Evolutionary conservation across 2,113 vertebrate genomes (phyloP).

Genomic region (Leptosomus discolor): DNA sequence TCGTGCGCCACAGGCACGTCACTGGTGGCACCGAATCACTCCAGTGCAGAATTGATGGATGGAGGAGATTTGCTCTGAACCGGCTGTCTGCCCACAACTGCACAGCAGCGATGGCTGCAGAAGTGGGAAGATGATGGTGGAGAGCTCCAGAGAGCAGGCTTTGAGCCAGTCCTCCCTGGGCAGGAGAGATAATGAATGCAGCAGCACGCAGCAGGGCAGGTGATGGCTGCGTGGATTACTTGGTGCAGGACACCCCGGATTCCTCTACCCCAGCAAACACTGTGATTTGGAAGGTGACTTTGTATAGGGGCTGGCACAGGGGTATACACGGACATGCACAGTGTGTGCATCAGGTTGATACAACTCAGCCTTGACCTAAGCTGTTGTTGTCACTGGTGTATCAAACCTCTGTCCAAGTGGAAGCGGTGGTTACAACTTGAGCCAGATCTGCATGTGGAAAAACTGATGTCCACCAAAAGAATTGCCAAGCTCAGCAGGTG

Average conservation of each 20-base stretch:
- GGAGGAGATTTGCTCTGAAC: not conserved
- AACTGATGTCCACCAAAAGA: not conserved
- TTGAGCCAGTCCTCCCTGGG: not conserved
- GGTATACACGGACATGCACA: not conserved
- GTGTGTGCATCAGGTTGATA: not conserved
- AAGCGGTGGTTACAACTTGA: not conserved
- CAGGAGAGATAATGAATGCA: not conserved
- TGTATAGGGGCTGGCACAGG: not conserved
- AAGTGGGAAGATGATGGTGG: not conserved
- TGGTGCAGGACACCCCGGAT: not conserved
- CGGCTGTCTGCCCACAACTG: not conserved
- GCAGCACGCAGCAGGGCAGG: not conserved
- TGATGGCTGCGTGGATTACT: not conserved
- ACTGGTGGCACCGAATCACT: not conserved
- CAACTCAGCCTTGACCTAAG: not conserved
- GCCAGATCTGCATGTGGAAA: not conserved
- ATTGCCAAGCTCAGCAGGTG: not conserved
- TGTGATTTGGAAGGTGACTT: not conserved
- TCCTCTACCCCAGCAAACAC: not conserved
- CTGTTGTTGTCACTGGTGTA: not conserved
- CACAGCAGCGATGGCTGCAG: not conserved
- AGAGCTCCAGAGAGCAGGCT: not conserved
- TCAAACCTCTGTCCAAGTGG: not conserved
- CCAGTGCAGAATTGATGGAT: not conserved
- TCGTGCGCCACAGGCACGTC: fast-evolving